phyloP scores from a whole-genome alignment of 2,113 vertebrate genomes.

The Nanger granti region DNA sequence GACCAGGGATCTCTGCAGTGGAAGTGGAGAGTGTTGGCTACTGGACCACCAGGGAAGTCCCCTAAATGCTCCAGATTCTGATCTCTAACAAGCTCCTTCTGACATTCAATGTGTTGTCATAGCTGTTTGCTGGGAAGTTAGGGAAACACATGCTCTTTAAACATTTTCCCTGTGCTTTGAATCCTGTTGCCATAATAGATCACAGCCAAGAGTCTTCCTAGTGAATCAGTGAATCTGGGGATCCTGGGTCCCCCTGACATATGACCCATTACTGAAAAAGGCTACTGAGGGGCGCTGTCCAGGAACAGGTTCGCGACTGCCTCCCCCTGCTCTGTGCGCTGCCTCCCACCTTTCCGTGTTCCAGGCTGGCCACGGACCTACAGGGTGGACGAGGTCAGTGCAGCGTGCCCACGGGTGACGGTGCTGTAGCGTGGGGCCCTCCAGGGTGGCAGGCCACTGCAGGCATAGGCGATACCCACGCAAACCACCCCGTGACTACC shows the following conservation, averaged over 20 bases:
- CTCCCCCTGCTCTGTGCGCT: background rate
- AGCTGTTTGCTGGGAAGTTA: background rate
- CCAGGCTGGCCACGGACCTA: background rate
- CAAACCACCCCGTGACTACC: accelerated
- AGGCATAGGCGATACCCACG: accelerated
- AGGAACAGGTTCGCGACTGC: accelerated
- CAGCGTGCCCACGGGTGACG: background rate
- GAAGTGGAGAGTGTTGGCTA: background rate
- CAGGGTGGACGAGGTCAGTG: background rate
- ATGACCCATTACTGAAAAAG: background rate
- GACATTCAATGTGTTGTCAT: background rate
- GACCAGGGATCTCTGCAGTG: background rate
- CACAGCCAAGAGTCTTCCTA: background rate
- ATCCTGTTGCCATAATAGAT: background rate
- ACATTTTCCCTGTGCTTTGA: background rate
- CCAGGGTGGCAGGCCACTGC: background rate
- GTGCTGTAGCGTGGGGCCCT: no score
- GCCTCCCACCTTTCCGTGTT: background rate
- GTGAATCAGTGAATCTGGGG: background rate
- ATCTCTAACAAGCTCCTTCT: background rate
- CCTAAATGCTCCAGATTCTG: background rate
- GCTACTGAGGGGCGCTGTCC: background rate
- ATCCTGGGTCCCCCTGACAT: background rate
- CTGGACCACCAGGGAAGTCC: background rate
- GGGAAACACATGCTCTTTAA: background rate